phyloP scores from a whole-genome alignment of 2,888 invertebrate species.

The Amiota communis region DNA sequence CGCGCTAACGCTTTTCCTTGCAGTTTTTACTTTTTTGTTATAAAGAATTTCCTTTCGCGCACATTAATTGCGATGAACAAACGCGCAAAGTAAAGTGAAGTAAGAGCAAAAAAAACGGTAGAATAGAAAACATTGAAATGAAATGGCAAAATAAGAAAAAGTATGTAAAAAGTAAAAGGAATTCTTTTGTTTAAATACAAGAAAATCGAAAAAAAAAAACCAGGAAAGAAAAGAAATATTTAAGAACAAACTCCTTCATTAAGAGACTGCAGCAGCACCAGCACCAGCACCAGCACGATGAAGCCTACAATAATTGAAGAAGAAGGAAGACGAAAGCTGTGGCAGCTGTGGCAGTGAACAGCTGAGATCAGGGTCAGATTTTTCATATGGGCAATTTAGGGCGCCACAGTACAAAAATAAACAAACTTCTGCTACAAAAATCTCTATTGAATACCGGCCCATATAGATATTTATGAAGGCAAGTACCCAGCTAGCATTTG shows the following conservation, averaged over 20 bases:
- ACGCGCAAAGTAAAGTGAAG: constrained; percentile 36
- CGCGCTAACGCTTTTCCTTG: constrained; percentile 52
- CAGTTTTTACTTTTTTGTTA: constrained; percentile 37
- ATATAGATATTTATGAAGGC: no score
- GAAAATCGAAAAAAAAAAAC: no score
- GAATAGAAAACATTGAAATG: constrained; percentile 1
- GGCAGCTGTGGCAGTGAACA: not conserved
- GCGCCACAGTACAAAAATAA: no score
- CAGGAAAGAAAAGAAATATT: no score
- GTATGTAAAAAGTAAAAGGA: constrained; percentile 1
- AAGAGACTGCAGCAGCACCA: not conserved
- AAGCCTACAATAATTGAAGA: not conserved
- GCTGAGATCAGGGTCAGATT: not conserved
- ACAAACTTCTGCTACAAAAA: no score
- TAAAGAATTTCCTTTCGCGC: constrained; percentile 61
- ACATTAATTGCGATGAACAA: constrained; percentile 62
- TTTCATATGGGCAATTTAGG: no score
- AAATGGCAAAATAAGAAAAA: not conserved
- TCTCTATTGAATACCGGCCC: no score
- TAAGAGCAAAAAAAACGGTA: constrained; percentile 31
- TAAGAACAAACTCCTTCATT: constrained; percentile 19
- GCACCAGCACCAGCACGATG: no score
- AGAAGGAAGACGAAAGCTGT: no score
- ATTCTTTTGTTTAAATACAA: constrained; percentile 14
- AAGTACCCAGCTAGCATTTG: no score